Evolutionary conservation across 2,113 vertebrate genomes (phyloP).

Genomic region (Melanerpes formicivorus): DNA sequence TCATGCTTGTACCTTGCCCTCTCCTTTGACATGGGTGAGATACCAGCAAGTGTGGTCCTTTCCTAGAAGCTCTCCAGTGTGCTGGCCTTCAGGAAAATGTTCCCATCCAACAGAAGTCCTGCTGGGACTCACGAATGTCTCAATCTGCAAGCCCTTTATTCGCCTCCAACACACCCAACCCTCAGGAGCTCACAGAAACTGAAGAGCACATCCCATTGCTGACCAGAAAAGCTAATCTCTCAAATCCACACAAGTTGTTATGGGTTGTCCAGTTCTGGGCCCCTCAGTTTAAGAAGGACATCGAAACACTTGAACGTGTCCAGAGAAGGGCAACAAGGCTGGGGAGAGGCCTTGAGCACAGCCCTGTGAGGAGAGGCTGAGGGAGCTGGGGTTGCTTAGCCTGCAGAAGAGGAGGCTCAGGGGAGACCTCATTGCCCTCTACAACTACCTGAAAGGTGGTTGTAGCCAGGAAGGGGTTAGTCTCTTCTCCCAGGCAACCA

Average conservation of each 20-base stretch:
- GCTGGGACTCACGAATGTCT: neutral
- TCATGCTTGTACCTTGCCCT: accelerated
- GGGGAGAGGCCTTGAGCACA: too few relatives aligned
- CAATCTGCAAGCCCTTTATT: neutral
- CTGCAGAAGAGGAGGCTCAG: too few relatives aligned
- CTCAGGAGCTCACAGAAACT: neutral
- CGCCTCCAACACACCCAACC: neutral
- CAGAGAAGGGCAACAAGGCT: too few relatives aligned
- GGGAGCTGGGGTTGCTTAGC: too few relatives aligned
- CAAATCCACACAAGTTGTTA: neutral
- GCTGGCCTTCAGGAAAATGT: neutral
- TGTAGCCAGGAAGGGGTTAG: too few relatives aligned
- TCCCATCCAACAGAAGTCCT: neutral
- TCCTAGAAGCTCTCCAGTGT: neutral
- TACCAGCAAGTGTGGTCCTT: accelerated
- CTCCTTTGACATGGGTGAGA: neutral
- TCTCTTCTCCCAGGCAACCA: too few relatives aligned
- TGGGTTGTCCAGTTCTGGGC: too few relatives aligned
- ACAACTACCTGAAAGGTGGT: too few relatives aligned
- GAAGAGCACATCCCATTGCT: neutral
- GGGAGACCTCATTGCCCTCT: too few relatives aligned
- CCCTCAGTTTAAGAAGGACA: too few relatives aligned
- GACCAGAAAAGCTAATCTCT: neutral
- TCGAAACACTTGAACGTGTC: too few relatives aligned
- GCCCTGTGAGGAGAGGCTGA: too few relatives aligned